Base-by-base conservation (phyloP, 2,113 vertebrate species). In the Carassius gibelio region DNA sequence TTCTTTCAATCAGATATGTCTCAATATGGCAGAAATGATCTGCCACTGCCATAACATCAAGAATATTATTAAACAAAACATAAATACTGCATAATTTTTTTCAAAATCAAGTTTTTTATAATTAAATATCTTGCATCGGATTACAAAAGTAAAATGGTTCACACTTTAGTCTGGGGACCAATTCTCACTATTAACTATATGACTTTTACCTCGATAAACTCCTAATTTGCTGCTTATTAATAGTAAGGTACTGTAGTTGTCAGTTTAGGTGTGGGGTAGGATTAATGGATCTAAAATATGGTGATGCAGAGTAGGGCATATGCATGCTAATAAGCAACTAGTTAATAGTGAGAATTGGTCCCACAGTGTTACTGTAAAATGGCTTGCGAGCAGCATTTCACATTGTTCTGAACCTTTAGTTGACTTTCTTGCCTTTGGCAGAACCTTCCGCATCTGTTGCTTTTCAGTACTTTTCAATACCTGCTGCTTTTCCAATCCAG, bases 381-480 rank as follows among this genome's bases (percentile, higher is more conserved):
- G 66, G 14, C n/a, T 55, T 52, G 48, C 8, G 15, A 34, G 15
- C 48, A 50, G 14, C 7, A 10, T 76, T 76, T 55, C 15, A 55
- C 1, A 2, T 17, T 52, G 23, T 19, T 8, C 55, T 76, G 19
- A 59, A 57, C 2, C 52, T 78, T 59, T 55, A 19, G 26, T 7
- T 55, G 17, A 36, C 30, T 57, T 55, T 30, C n/a, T 42, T 72
- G 19, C 36, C 38, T 72, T 23, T 77, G 26, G 15, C 50, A 57
- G 50, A 55, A 2, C 3, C 10, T 78, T 36, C 30, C 3, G 7
- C 23, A 76, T 76, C 48, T 52, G 23, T 77, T 59, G 52, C 17
- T 21, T 78, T 78, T 55, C 75, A n/a, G 17, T 8, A 8, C 8
- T 77, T 3, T 52, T 76, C 45, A 48, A 75, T 75, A 77, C 75